Evolutionary conservation across 37 sponge, comb jelly and placozoan genomes (phyloP), one percentile per base, ranked within the genome.

Genomic region (Haliclona indistincta): DNA sequence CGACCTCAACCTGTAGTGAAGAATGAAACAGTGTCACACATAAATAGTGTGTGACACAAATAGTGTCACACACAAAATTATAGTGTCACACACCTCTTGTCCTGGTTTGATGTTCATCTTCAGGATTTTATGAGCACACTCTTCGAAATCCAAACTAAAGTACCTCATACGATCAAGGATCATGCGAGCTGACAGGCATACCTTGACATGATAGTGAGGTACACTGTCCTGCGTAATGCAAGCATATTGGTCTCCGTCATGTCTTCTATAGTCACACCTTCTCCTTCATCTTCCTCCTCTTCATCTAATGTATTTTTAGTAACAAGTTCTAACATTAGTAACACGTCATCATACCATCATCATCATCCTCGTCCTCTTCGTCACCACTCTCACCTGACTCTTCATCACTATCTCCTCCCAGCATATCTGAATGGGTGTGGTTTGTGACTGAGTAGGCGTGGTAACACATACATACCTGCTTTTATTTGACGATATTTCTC

Each of bases 181-280:
- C 15, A 22, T 36, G 8, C 41, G 8, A 30, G 7, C 22, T n/a
- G 6, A 40, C 75, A 55, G n/a, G n/a, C 70, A 35, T 3, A 78
- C 79, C 86, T 90, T 0, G 94, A 93, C 96, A 91, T 91, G 60
- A 98, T 88, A 38, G 99, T 98, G 30, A 98, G 86, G 72, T 98
- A 98, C 43, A 98, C 91, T 28, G 86, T 89, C 43, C 99, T 79
- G 13, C 96, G 54, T 28, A 98, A 35, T 4, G 77, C 83, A 38
- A 90, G 63, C 34, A 75, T 54, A 44, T 87, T 87, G 20, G 88
- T 63, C 20, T 90, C 77, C 0, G 99, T 98, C 71, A 71, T 52
- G 70, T 98, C 99, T 1, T 41, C 15, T 4, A 98, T 98, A 33
- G 87, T 80, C 76, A 83, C 80, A 32, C 64, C 70, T n/a, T 39